Evolutionary conservation across 1,140 invertebrate genomes (phyloP).

Genomic region (Oryzaephilus surinamensis): DNA sequence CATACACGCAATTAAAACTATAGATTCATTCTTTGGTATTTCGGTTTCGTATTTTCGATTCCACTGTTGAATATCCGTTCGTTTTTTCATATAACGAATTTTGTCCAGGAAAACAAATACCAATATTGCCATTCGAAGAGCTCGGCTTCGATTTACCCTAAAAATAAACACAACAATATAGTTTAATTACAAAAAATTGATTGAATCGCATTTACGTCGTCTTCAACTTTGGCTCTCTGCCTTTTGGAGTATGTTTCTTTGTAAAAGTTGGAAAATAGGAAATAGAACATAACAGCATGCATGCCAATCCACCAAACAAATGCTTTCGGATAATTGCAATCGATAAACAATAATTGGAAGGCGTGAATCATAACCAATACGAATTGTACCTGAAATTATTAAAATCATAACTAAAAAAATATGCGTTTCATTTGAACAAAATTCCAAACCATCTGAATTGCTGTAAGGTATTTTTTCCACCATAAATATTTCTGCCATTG

Average conservation of each 20-base stretch:
- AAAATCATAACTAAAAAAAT: not conserved
- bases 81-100: constrained; percentile 29
- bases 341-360: constrained; percentile 73
- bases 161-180: too few species aligned
- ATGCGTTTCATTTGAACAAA: not conserved
- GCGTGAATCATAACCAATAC: constrained; percentile 68
- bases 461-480: constrained; percentile 90
- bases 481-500: constrained; percentile 72
- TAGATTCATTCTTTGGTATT: too few species aligned
- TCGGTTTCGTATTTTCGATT: too few species aligned
- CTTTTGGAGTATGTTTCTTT: constrained; percentile 59
- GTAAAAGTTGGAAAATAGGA: constrained; percentile 89
- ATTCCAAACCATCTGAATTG: constrained; percentile 64
- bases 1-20: too few species aligned
- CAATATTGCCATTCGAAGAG: constrained; percentile 14
- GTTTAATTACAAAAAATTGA: too few species aligned
- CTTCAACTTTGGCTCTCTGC: constrained; percentile 11
- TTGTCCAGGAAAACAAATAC: constrained; percentile 30
- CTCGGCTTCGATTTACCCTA: too few species aligned
- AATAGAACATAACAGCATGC: constrained; percentile 87
- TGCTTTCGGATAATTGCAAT: constrained; percentile 72
- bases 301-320: constrained; percentile 82
- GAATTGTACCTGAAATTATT: constrained; percentile 58
- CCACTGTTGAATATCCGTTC: too few species aligned
- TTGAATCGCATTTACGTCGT: not conserved